Base-by-base conservation (phyloP, 2,797 vertebrate genomes). In the Neosilurus mollespiculum region DNA sequence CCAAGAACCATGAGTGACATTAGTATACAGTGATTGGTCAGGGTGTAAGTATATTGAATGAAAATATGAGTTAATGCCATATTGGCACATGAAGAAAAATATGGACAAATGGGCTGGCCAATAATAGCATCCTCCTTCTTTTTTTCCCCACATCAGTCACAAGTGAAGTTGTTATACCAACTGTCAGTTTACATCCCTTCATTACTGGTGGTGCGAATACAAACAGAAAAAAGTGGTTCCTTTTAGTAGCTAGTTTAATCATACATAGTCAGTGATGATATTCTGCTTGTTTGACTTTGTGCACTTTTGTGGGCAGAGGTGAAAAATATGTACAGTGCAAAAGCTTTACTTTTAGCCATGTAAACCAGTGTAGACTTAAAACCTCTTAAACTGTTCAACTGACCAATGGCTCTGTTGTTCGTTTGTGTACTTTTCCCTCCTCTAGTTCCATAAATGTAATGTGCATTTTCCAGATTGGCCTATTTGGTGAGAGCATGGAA, bases 401-500 rank as follows among this genome's bases (percentile, higher is more conserved):
- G 18, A 59, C 16, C 56, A 58, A 76, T 18, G 18, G 10, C 0
- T 34, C 26, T 49, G 34, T 62, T 18, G 11, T 12, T 12, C 34
- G 24, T 24, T 43, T 1, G 11, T n/a, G 37, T 77, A 24, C 61
- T 62, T 77, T 43, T 1, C 58, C 34, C 2, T 64, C n/a, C 7
- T 78, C 34, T 62, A 62, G 34, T 15, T 8, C 24, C 34, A 61
- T 54, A 70, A 77, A 69, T 49, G 9, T 72, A 14, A 62, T 70
- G 82, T 62, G 22, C n/a, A 59, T 80, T 49, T 75, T 66, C 59
- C 43, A 79, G 54, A 34, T 59, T 79, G 43, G 26, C 75, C 66
- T 83, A 79, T 67, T 51, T 49, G 76, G 61, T 62, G 56, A 64
- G 20, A 34, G 22, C 58, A 54, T 83, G 56, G 82, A 70, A 62